Conservation (phyloP, 2,888 invertebrate genomes). For the Chymomyza amoena region DNA sequence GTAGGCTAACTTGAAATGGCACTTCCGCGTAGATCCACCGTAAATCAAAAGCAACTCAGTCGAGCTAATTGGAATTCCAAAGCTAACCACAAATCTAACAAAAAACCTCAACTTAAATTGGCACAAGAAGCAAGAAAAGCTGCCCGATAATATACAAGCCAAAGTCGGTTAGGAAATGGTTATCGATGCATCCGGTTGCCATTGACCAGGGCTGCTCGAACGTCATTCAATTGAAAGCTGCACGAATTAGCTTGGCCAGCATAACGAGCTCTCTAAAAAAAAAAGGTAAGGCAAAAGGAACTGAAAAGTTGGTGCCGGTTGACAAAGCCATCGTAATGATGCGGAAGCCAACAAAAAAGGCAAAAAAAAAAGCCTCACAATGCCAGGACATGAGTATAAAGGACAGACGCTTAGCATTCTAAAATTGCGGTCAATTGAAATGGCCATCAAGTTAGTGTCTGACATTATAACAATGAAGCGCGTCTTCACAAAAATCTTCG, state of each 20-base stretch:
- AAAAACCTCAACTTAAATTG: slow-evolving; percentile 62
- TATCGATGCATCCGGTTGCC: slow-evolving; percentile 71
- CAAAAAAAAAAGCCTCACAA: background rate
- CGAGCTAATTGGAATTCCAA: background rate
- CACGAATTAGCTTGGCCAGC: slow-evolving; percentile 55
- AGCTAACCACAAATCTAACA: slow-evolving; percentile 5
- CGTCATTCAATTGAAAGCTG: slow-evolving; percentile 2
- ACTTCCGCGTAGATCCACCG: slow-evolving; percentile 2
- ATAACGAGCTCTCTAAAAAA: slow-evolving; percentile 34
- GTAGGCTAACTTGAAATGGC: background rate
- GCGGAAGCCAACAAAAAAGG: slow-evolving; percentile 66
- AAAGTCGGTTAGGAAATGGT: slow-evolving; percentile 50
- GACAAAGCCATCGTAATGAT: slow-evolving; percentile 49
- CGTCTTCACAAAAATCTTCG: slow-evolving; percentile 47
- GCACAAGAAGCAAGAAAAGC: slow-evolving; percentile 26
- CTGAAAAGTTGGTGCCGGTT: slow-evolving; percentile 1
- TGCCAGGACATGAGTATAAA: background rate
- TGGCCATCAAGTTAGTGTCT: slow-evolving; percentile 66
- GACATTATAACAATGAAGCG: slow-evolving; percentile 29
- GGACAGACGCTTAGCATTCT: slow-evolving; percentile 49
- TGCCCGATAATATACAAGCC: background rate
- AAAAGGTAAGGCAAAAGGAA: slow-evolving; percentile 9
- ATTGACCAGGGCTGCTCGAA: slow-evolving; percentile 47
- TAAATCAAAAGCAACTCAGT: slow-evolving; percentile 6
- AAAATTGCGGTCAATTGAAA: slow-evolving; percentile 72